A percentile compares a stretch with the other conserved stretches of the same genome.
phyloP scores from a whole-genome alignment of 2,797 vertebrate genomes.

The Buphagus erythrorhynchus region DNA sequence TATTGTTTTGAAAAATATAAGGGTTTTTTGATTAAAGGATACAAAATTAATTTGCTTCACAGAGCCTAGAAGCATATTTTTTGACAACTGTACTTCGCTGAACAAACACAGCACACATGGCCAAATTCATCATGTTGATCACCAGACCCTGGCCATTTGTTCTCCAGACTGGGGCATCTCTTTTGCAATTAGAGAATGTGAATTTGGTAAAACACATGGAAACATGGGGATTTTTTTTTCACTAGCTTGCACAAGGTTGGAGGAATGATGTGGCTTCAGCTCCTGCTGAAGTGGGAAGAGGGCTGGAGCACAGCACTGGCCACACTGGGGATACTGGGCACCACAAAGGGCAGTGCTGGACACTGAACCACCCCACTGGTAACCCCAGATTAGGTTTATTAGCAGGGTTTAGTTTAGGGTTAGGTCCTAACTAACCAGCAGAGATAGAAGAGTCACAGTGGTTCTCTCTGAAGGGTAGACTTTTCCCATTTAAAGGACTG shows the following conservation, averaged over 20 bases:
- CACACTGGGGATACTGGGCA: neutral
- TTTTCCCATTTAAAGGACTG: neutral
- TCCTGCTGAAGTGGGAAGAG: neutral
- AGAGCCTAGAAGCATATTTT: conserved; percentile 46
- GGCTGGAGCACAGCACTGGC: neutral
- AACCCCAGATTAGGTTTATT: neutral
- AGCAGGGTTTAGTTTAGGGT: neutral
- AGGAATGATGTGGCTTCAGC: neutral
- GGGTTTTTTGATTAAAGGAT: conserved; percentile 67
- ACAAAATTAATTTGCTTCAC: conserved; percentile 72
- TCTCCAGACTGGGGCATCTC: neutral
- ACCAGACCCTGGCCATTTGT: neutral
- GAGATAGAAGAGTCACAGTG: neutral
- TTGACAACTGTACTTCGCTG: conserved; percentile 49
- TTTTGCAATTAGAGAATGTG: neutral
- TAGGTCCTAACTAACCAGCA: neutral
- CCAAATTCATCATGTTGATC: conserved; percentile 17
- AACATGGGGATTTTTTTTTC: neutral
- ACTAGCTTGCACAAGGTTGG: neutral
- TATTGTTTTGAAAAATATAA: conserved; percentile 62
- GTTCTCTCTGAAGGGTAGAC: neutral
- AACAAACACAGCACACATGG: conserved; percentile 10
- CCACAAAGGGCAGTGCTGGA: neutral
- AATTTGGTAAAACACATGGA: neutral
- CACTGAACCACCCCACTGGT: neutral